Evolutionary conservation across 2,113 vertebrate species (phyloP), one percentile per base, ranked within the genome.

Genomic region (Dromiciops gliroides): DNA sequence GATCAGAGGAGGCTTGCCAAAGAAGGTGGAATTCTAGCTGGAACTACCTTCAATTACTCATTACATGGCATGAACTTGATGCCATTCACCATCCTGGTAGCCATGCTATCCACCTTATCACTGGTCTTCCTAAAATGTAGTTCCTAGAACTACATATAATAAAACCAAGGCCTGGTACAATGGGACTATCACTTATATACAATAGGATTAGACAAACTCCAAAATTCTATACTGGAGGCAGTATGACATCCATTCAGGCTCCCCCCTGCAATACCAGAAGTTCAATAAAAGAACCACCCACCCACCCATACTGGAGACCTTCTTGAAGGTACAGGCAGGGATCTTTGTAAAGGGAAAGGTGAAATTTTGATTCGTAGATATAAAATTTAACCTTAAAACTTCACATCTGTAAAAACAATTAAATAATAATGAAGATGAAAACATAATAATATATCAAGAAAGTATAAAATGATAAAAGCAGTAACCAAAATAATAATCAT

Each of bases 321-420:
- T 83, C 16, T 44, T 83, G 14, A 44, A 83, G 56, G 75, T 90
- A 53, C 37, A 92, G 3, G 67, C 48, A 91, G 0, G 90, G 47
- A 93, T 91, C 50, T 47, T 91, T 94, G 90, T 25, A 95, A 50
- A 95, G 14, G n/a, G 12, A 25, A 93, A 93, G 22, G 92, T 93
- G 51, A 49, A 90, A 89, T 94, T 95, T 96, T 95, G 47, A 89
- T 96, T 90, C 51, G 94, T 94, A 94, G 51, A 47, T n/a, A 8
- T 52, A 48, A 24, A 90, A 49, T 92, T 26, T 91, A 92, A 95
- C 23, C 89, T 92, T 89, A 91, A 89, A 89, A 91, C 48, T 16
- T 31, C 89, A 67, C 26, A 44, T 67, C 93, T 75, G 51, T 24
- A 91, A 89, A 89, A 91, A 44, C 49, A 95, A 95, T 97, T 51